phyloP scores from a whole-genome alignment of 2,797 vertebrate species.

The Adelosebastes latens region DNA sequence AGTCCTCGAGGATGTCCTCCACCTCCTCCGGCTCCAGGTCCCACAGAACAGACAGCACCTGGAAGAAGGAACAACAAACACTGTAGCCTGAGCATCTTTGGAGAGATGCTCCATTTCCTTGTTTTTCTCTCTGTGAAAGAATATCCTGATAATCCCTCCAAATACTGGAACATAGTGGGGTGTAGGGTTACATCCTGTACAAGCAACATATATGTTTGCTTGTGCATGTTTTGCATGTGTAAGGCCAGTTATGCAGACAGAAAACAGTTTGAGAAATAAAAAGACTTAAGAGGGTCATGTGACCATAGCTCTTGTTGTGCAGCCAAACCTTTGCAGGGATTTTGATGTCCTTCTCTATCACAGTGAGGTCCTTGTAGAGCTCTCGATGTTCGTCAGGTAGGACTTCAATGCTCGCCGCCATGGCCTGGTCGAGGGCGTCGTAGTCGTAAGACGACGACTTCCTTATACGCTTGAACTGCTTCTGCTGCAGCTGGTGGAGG shows the following conservation, averaged over 20 bases:
- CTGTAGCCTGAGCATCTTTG: background rate
- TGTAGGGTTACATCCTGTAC: background rate
- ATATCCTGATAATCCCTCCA: background rate
- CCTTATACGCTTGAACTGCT: conserved; percentile 94
- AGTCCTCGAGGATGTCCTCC: conserved; percentile 94
- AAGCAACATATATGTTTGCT: background rate
- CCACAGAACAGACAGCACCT: conserved; percentile 96
- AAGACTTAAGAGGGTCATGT: background rate
- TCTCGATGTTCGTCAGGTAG: conserved; percentile 85
- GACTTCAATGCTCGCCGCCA: conserved; percentile 96
- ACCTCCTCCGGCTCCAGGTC: conserved; percentile 94
- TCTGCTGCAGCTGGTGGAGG: conserved; percentile 90
- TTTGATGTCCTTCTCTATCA: conserved; percentile 94
- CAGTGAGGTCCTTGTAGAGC: conserved; percentile 93
- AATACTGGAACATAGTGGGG: background rate
- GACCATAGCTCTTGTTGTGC: background rate
- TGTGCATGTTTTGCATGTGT: background rate
- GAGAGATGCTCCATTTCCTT: background rate
- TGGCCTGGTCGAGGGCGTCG: conserved; percentile 97
- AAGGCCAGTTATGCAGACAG: background rate
- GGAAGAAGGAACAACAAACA: background rate
- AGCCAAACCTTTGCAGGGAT: conserved; percentile 90
- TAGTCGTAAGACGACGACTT: conserved; percentile 98
- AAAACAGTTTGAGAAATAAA: background rate
- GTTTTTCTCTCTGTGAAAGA: background rate